Evolutionary conservation across 2,113 vertebrate genomes (phyloP).

Genomic region (Campylorhamphus procurvoides): DNA sequence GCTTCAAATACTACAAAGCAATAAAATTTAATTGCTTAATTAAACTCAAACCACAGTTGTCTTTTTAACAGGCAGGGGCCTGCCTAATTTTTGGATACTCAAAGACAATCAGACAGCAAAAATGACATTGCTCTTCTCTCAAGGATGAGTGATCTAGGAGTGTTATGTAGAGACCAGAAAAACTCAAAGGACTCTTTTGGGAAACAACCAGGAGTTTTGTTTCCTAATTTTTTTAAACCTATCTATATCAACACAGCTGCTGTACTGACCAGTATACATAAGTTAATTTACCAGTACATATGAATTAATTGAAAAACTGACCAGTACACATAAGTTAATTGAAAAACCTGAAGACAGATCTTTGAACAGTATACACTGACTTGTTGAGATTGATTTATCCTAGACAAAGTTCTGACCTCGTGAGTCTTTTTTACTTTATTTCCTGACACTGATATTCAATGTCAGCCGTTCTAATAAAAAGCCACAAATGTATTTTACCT

Average conservation of each 20-base stretch:
- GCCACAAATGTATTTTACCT: not conserved
- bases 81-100: not conserved
- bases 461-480: not conserved
- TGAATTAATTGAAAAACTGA: not conserved
- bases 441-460: not conserved
- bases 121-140: not conserved
- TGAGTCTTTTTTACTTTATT: not conserved
- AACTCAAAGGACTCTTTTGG: not conserved
- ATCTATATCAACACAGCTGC: not conserved
- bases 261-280: not conserved
- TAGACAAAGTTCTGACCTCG: not conserved
- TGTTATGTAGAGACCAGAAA: not conserved
- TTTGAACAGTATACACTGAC: not conserved
- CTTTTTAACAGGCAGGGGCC: not conserved
- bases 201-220: not conserved
- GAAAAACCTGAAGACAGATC: not conserved
- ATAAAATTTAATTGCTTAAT: constrained; percentile 50
- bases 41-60: constrained; percentile 43
- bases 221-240: not conserved
- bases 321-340: not conserved
- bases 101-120: not conserved
- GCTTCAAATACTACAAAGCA: constrained; percentile 47
- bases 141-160: not conserved
- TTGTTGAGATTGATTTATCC: not conserved
- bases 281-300: not conserved